Evolutionary conservation across 2,888 invertebrate genomes (phyloP).

Genomic region (Himalopsyche anomala): DNA sequence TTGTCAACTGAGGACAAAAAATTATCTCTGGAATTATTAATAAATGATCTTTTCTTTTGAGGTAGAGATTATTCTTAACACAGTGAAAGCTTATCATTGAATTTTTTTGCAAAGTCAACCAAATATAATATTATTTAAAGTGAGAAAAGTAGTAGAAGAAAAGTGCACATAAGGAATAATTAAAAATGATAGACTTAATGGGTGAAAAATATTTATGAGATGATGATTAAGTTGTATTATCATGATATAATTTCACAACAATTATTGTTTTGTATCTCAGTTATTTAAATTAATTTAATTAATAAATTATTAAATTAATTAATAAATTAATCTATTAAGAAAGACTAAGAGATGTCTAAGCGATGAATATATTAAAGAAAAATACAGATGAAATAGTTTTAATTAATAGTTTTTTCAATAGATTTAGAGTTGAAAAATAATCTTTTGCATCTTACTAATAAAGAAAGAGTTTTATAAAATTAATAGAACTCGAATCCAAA

Average conservation of each 20-base stretch:
- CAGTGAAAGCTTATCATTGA: not conserved
- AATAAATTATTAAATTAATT: too few relatives aligned
- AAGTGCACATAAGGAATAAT: slow-evolving; percentile 31
- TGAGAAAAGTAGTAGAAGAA: slow-evolving; percentile 6
- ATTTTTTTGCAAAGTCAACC: not conserved
- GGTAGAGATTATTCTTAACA: not conserved
- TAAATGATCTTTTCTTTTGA: not conserved
- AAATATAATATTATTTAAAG: slow-evolving; percentile 1
- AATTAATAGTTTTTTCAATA: not conserved
- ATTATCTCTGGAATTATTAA: too few relatives aligned
- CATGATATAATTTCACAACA: not conserved
- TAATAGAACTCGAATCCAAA: not conserved
- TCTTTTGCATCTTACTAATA: not conserved
- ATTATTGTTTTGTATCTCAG: not conserved
- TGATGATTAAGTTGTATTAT: not conserved
- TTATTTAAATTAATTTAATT: too few relatives aligned
- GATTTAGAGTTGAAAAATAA: too few relatives aligned
- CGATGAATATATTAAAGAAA: too few relatives aligned
- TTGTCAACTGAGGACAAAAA: too few relatives aligned
- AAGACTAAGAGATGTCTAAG: not conserved
- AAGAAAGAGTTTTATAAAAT: not conserved
- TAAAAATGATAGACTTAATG: not conserved
- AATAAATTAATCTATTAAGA: too few relatives aligned
- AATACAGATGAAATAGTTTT: too few relatives aligned
- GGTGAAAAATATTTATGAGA: slow-evolving; percentile 10